Evolutionary conservation across 2,797 vertebrate genomes (phyloP).

Genomic region (Macropodus opercularis): DNA sequence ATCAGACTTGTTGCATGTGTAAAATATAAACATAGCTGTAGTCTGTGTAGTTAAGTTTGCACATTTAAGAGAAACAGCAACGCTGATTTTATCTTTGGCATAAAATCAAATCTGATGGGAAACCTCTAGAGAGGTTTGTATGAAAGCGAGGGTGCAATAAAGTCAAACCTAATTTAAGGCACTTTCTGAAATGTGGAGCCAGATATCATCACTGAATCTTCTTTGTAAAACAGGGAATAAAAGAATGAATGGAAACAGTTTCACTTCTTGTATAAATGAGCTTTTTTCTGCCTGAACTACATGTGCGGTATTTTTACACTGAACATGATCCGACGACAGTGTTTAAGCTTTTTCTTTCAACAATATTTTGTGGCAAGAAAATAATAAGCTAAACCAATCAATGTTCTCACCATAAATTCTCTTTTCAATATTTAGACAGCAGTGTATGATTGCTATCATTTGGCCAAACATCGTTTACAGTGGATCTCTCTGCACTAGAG

Average conservation of each 20-base stretch:
- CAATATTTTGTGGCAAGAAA: background rate
- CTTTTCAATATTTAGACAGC: no score
- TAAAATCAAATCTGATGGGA: slow-evolving; percentile 52
- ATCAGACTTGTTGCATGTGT: background rate
- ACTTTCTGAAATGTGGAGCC: slow-evolving; percentile 33
- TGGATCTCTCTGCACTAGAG: no score
- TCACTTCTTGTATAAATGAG: background rate
- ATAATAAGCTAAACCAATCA: background rate
- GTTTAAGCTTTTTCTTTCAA: no score
- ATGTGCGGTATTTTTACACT: background rate
- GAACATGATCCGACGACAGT: background rate
- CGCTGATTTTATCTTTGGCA: slow-evolving; percentile 47
- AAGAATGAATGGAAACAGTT: background rate
- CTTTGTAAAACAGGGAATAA: slow-evolving; percentile 3
- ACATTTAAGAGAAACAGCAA: slow-evolving; percentile 19
- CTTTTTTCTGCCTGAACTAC: background rate
- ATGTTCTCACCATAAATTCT: background rate
- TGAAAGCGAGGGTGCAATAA: slow-evolving; percentile 36
- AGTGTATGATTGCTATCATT: no score
- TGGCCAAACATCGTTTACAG: background rate
- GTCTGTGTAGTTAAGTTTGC: slow-evolving; percentile 30
- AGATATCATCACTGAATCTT: slow-evolving; percentile 22
- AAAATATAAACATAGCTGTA: slow-evolving; percentile 5
- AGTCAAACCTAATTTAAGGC: slow-evolving; percentile 62
- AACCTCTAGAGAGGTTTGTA: slow-evolving; percentile 32